Base-by-base conservation (phyloP, 2,113 vertebrate species). In the Gasterosteus nipponicus region DNA sequence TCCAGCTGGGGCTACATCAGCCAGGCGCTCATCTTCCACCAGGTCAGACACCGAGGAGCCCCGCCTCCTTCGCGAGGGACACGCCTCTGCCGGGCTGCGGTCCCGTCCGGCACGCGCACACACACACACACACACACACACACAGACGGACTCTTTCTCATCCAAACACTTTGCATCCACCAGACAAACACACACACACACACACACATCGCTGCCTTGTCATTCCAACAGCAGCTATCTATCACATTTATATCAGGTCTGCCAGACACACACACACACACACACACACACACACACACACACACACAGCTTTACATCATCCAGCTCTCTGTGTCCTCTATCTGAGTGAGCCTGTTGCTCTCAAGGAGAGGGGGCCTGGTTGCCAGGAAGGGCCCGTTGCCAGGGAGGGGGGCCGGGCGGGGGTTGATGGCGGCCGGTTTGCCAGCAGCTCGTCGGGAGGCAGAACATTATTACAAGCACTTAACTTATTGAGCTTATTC, bases 1-100 rank as follows among this genome's bases (percentile, higher is more conserved):
- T 96, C 95, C 91, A 96, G 96, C 87, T 98, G 97, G 97, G 97
- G 97, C 69, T 97, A 95, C 92, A 96, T 98, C 93, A 96, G 95
- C 91, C 96, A 97, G 86, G 96, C 97, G 1, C 95, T 97, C 73
- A 98, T 98, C 86, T 98, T 97, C 86, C 97, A 97, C 90, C 96
- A 97, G 96, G 96, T 97, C 73, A 77, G 76, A 78, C 70, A n/a
- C 14, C 82, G 61, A 86, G 26, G 42, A 42, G 41, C 60, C 42
- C 60, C 41, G 41, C 60, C 60, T 12, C 60, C n/a, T 26, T 26
- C 41, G 39, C 33, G 33, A 35, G 33, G 33, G 33, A 35, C 33
- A 35, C 33, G 33, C 33, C 33, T 35, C 33, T 1, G 33, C 33
- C 33, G 33, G 33, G 33, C 22, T 26, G 22, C 22, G 22, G 22